These are phyloP conservation scores for Boleophthalmus pectinirostris DNA, from an alignment of 2,113 vertebrate genomes.

Conservation along the genomic window DNA sequence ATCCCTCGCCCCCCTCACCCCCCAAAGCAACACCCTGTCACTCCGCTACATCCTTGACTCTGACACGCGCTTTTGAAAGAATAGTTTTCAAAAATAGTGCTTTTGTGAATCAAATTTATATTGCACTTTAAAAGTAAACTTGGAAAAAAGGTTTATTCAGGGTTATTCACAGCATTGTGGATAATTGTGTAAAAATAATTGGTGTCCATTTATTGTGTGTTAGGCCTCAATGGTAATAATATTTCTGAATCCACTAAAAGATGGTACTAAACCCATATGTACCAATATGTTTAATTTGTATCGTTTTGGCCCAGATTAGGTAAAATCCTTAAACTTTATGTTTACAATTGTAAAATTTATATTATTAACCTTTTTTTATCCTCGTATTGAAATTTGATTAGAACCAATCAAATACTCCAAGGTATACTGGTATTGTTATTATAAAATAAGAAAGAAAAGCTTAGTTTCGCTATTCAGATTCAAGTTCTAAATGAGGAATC, in stretches of 20 bases:
- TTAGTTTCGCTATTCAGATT: slow-evolving; percentile 45
- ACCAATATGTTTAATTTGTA: not conserved
- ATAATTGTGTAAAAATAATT: slow-evolving; percentile 3
- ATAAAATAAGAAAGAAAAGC: slow-evolving; percentile 8
- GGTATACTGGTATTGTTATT: slow-evolving; percentile 29
- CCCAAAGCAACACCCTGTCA: slow-evolving; percentile 19
- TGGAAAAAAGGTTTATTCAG: slow-evolving; percentile 8
- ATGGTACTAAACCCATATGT: no score
- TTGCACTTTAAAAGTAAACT: slow-evolving; percentile 62
- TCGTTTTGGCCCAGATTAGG: slow-evolving; percentile 6
- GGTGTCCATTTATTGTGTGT: slow-evolving; percentile 10
- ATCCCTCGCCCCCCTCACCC: not conserved
- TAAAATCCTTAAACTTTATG: slow-evolving; percentile 1
- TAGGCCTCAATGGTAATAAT: slow-evolving; percentile 22
- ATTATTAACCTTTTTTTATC: slow-evolving; percentile 23
- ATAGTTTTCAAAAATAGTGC: slow-evolving; percentile 35
- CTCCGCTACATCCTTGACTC: slow-evolving; percentile 25
- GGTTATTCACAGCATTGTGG: slow-evolving; percentile 10
- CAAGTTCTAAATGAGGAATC: slow-evolving; percentile 40
- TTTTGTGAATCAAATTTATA: slow-evolving; percentile 49
- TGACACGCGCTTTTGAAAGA: slow-evolving; percentile 20
- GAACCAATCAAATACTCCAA: slow-evolving; percentile 6
- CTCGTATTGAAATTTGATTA: slow-evolving; percentile 11
- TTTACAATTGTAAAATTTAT: slow-evolving; percentile 5
- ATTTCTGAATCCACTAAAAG: not conserved